Percentiles rank a stretch among this genome's conserved stretches.
Conservation (phyloP, 2,113 vertebrate genomes). For the Polypterus bichir region DNA sequence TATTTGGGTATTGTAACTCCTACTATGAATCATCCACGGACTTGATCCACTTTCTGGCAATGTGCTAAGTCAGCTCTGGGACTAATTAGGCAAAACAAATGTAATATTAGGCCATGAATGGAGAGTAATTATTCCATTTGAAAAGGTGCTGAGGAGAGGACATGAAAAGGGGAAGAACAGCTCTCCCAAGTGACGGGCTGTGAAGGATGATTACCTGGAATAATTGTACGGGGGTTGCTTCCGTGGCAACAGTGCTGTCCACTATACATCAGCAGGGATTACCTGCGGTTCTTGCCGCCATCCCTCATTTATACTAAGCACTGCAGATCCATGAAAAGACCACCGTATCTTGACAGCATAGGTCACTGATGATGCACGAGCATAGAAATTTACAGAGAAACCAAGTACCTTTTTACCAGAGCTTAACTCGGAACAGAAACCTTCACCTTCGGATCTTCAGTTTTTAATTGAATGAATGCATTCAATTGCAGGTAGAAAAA, state of each 20-base stretch:
- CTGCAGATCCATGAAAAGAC: not conserved
- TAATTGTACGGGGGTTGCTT: not conserved
- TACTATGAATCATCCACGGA: slow-evolving; percentile 2
- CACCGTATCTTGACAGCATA: not conserved
- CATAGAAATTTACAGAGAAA: not conserved
- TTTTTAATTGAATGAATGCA: too few relatives aligned
- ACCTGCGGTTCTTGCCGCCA: not conserved
- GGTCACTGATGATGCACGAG: slow-evolving; percentile 3
- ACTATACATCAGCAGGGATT: not conserved
- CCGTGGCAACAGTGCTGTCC: not conserved
- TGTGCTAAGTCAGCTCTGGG: slow-evolving; percentile 3
- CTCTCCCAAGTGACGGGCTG: not conserved
- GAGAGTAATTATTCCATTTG: slow-evolving; percentile 5
- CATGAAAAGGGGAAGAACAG: not conserved
- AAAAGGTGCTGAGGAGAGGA: slow-evolving; percentile 3
- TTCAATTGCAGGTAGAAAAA: too few relatives aligned
- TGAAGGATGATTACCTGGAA: not conserved
- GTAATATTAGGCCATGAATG: slow-evolving; percentile 4
- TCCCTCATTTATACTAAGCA: not conserved
- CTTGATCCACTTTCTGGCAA: slow-evolving; percentile 5
- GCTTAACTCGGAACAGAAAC: too few relatives aligned
- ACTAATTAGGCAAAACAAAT: slow-evolving; percentile 9
- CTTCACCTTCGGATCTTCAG: too few relatives aligned
- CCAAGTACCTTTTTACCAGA: too few relatives aligned
- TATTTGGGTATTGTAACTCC: not conserved